Evolutionary conservation across 2,113 vertebrate species (phyloP).

Genomic region (Lepisosteus oculatus): DNA sequence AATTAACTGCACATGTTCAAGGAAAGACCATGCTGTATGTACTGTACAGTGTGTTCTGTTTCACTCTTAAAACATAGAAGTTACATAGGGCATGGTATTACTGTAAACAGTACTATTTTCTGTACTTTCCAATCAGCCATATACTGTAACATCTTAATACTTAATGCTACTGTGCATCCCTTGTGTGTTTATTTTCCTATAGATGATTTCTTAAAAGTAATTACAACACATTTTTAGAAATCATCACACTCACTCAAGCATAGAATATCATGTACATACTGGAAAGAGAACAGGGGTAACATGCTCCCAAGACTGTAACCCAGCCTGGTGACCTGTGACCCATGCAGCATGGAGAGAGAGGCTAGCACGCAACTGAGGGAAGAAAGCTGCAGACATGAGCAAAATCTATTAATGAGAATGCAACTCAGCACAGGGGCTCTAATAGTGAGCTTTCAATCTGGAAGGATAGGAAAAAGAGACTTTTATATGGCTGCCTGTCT

Average conservation of each 20-base stretch:
- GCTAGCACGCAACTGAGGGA: constrained; percentile 22
- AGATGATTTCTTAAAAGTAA: too few relatives aligned
- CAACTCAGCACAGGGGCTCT: not conserved
- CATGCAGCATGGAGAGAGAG: constrained; percentile 35
- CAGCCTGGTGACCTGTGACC: constrained; percentile 33
- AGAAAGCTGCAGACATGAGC: not conserved
- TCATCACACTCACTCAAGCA: not conserved
- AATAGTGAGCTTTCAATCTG: constrained; percentile 12
- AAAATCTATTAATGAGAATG: constrained; percentile 8
- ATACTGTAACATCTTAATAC: too few relatives aligned
- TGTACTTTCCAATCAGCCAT: too few relatives aligned
- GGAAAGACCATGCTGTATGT: too few relatives aligned
- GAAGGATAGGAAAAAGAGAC: constrained; percentile 14
- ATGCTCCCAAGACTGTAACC: not conserved
- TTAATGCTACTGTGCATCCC: too few relatives aligned
- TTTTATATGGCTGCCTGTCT: constrained; percentile 29
- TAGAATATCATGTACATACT: not conserved
- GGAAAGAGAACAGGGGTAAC: not conserved
- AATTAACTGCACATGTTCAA: too few relatives aligned
- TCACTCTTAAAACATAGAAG: too few relatives aligned
- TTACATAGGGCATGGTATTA: too few relatives aligned
- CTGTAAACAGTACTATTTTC: too few relatives aligned
- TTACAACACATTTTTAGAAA: constrained; percentile 13
- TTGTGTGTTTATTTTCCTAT: too few relatives aligned
- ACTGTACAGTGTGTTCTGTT: too few relatives aligned